Evolutionary conservation across 2,797 vertebrate genomes (phyloP), one percentile per base, ranked within the genome.

Genomic region (Rhodeus uyekii): DNA sequence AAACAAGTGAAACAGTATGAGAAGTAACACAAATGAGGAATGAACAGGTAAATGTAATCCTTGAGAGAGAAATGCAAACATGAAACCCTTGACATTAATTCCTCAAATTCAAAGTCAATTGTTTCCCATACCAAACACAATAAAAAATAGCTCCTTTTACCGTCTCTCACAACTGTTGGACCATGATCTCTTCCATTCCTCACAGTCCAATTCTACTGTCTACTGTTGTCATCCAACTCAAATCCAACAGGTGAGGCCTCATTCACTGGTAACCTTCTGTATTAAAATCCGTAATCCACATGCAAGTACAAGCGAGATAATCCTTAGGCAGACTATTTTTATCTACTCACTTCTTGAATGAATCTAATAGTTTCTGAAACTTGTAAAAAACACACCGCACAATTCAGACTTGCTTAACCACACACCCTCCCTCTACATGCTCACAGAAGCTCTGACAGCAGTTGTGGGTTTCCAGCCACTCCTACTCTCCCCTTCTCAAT

Each of bases 101-200:
- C 13, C 2, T 64, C 5, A 46, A 22, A 46, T 80, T 38, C 5
- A 36, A 27, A 7, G 14, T 48, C 39, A 10, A 29, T 42, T 74
- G 14, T 32, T 67, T 18, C 42, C 39, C 29, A 44, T 34, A 24
- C n/a, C 48, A 58, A 39, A 24, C 34, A 44, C 5, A 44, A 58
- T 38, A 60, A 24, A 42, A 58, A n/a, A n/a, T 16, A 32, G 42
- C 38, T 71, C 14, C 24, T 78, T 83, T 86, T 86, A 86, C 85
- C 82, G 79, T 55, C 75, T 53, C 68, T 86, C 64, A 86, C 48
- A 75, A 29, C 3, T 8, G 16, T 36, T 50, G 53, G 32, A 50
- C 61, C 85, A 86, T 86, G 82, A 39, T 75, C 65, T 14, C 38
- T 32, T 83, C 67, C 60, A 81, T 78, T 78, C 73, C 68, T 67